A percentile compares a stretch with the other conserved stretches of the same genome.
Conservation (phyloP, 2,888 invertebrate genomes). For the Tupiocoris notatus region DNA sequence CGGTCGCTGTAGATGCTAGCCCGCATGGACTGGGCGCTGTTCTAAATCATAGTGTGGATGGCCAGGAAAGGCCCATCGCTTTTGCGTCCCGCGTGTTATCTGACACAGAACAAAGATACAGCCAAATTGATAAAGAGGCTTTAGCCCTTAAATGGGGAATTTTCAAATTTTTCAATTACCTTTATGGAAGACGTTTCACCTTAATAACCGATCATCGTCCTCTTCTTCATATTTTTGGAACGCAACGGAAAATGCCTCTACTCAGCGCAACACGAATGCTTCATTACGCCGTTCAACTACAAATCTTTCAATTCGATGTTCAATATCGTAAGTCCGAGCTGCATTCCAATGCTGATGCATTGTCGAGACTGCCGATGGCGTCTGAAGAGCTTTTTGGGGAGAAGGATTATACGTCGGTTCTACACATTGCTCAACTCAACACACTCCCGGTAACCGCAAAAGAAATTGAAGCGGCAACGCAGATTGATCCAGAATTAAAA, state of each 20-base stretch:
- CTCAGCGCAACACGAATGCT: slow-evolving; percentile 22
- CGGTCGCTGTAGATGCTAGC: slow-evolving; percentile 3
- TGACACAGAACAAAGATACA: background rate
- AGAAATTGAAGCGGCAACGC: slow-evolving; percentile 5
- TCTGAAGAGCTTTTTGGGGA: slow-evolving; percentile 9
- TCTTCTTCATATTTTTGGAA: slow-evolving; percentile 44
- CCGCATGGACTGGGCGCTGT: slow-evolving; percentile 24
- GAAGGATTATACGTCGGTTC: background rate
- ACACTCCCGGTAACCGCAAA: slow-evolving; percentile 1
- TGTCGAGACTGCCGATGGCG: slow-evolving; percentile 1
- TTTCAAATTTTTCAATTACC: background rate
- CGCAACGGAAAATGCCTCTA: background rate
- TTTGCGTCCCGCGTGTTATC: background rate
- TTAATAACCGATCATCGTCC: slow-evolving; percentile 53
- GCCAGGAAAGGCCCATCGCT: slow-evolving; percentile 12
- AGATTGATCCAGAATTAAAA: slow-evolving; percentile 1
- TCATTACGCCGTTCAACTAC: slow-evolving; percentile 21
- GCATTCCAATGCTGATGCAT: slow-evolving; percentile 11
- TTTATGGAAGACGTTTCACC: slow-evolving; percentile 49
- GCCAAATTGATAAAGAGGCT: slow-evolving; percentile 4
- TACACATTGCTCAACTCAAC: background rate
- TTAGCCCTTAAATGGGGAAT: background rate
- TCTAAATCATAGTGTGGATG: background rate
- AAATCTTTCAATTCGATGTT: slow-evolving; percentile 24
- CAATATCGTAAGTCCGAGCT: slow-evolving; percentile 8